Base-by-base conservation (phyloP, 1,140 invertebrate genomes). In the Mycetomoellerius zeteki region DNA sequence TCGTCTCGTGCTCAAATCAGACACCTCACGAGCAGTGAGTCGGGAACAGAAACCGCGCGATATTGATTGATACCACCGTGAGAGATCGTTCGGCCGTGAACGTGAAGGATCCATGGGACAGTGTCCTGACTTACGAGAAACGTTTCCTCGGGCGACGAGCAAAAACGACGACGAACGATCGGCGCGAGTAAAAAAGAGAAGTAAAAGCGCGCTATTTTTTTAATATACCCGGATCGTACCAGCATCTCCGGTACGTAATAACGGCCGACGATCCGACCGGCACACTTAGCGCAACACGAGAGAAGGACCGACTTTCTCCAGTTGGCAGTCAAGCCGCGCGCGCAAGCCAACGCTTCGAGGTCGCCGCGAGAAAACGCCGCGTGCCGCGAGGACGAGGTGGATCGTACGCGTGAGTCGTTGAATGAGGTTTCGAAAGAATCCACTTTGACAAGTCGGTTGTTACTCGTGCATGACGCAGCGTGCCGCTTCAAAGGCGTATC, bases 251-350 rank as follows among this genome's bases (percentile, higher is more conserved):
- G 50, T 56, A 65, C 67, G 33, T 43, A 80, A 65, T 58, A 43
- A 73, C 60, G 33, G 4, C 16, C 54, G 62, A 43, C 50, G 52
- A 78, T 37, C 33, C 84, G 67, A 52, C 52, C 89, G 92, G 91
- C 92, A 93, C 88, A 93, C 92, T 93, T 93, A 90, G 67, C 84
- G 65, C 62, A 60, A 72, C 21, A 12, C 76, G 88, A 87, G 81
- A 90, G 89, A 50, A 78, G 85, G 78, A 89, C 89, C 89, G 89
- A 93, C 92, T 93, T 93, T 93, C 92, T 92, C 92, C 88, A 91
- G 86, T 67, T 89, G 86, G 85, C 86, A 73, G 60, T 67, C 88
- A 62, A 75, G 60, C 58, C 81, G 75, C 14, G 73, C 30, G n/a
- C 69, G 50, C 85, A 19, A 64, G 56, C 37, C 67, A 54, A n/a